A percentile compares a stretch with the other conserved stretches of the same genome.
Evolutionary conservation across 2,888 invertebrate species (phyloP).

Genomic region (Gisinianus flammeolus): DNA sequence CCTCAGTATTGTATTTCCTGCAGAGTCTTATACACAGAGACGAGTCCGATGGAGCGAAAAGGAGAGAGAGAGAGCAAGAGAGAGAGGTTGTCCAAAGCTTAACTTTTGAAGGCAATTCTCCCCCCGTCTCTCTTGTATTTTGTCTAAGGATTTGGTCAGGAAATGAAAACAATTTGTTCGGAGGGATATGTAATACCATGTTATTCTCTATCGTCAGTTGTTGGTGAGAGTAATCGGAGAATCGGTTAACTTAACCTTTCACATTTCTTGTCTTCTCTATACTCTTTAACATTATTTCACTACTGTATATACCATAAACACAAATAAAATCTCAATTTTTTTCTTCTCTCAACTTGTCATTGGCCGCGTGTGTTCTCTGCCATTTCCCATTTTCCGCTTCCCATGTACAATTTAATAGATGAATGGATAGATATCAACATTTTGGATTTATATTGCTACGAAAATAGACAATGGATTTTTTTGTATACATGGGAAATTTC

Average conservation of each 20-base stretch:
- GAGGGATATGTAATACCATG: not conserved
- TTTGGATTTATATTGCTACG: too few relatives aligned
- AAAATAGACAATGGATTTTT: too few relatives aligned
- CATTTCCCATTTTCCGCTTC: too few relatives aligned
- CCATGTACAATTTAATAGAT: too few relatives aligned
- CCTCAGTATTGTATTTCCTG: not conserved
- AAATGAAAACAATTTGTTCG: conserved; percentile 21
- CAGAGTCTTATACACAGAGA: not conserved
- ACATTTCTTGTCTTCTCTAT: conserved; percentile 10
- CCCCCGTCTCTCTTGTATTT: not conserved
- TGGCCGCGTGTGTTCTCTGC: not conserved
- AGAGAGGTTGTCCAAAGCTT: conserved; percentile 5
- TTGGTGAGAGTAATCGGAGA: conserved; percentile 6
- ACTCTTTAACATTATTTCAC: not conserved
- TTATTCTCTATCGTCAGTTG: not conserved
- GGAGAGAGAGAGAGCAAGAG: conserved; percentile 1
- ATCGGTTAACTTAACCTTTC: conserved; percentile 2
- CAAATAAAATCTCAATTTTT: not conserved
- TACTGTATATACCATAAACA: not conserved
- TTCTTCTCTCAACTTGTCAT: not conserved
- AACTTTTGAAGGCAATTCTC: conserved; percentile 5
- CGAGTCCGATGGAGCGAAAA: too few relatives aligned
- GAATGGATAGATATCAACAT: too few relatives aligned
- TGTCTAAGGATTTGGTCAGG: conserved; percentile 20
- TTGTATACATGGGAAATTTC: too few relatives aligned